Conservation (phyloP, 2,888 invertebrate species). For the Sericinus montela region DNA sequence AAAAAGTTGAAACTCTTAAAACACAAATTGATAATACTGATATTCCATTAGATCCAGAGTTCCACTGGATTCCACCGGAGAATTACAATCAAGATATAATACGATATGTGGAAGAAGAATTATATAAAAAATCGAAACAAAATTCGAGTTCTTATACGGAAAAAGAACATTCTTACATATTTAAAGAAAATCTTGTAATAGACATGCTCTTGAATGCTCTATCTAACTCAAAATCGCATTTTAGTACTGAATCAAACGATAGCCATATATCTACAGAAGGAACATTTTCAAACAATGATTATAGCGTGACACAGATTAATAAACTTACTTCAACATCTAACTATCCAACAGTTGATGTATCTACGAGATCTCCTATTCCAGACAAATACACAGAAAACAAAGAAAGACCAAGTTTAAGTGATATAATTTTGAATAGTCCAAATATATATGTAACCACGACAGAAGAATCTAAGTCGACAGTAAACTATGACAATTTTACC, state of each 20-base stretch:
- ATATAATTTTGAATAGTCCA: neutral
- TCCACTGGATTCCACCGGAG: slow-evolving; percentile 42
- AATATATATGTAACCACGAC: neutral
- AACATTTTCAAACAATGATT: neutral
- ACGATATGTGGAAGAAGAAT: slow-evolving; percentile 41
- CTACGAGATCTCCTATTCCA: neutral
- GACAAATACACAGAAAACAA: neutral
- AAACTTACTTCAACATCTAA: neutral
- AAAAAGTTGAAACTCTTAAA: neutral
- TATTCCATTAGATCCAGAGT: slow-evolving; percentile 36
- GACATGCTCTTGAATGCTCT: slow-evolving; percentile 8
- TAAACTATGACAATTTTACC: neutral
- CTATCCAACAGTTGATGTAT: neutral
- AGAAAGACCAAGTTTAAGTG: neutral
- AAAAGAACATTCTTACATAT: neutral
- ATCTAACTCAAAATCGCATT: neutral
- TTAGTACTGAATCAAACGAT: neutral
- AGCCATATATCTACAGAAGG: neutral
- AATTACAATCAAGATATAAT: slow-evolving; percentile 45
- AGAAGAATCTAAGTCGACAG: neutral
- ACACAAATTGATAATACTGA: neutral
- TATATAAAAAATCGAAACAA: slow-evolving; percentile 26
- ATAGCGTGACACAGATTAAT: neutral
- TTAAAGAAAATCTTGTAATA: slow-evolving; percentile 1
- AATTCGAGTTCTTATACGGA: neutral